A percentile compares a stretch with the other conserved stretches of the same genome.
Evolutionary conservation across 2,797 vertebrate genomes (phyloP).

Genomic region (Rhyacichthys aspro): DNA sequence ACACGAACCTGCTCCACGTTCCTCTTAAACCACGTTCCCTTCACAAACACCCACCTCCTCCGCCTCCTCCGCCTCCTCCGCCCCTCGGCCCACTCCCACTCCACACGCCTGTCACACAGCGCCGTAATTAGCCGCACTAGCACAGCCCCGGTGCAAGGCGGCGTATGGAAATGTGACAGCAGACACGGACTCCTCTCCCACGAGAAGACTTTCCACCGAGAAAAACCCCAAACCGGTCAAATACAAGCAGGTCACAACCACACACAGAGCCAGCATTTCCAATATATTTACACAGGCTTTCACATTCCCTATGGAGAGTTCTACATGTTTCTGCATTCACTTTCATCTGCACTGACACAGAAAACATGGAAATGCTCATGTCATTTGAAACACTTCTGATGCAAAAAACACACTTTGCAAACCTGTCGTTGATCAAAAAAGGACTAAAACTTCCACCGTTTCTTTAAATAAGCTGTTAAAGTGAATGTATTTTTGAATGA

Average conservation of each 20-base stretch:
- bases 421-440: no score
- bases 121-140: slow-evolving; percentile 70
- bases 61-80: not conserved
- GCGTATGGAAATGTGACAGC: slow-evolving; percentile 77
- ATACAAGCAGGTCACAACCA: slow-evolving; percentile 18
- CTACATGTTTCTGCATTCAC: no score
- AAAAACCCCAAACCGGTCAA: slow-evolving; percentile 40
- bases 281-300: no score
- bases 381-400: no score
- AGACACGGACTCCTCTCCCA: slow-evolving; percentile 57
- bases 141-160: slow-evolving; percentile 57
- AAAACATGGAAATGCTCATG: no score
- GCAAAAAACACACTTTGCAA: no score
- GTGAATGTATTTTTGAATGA: no score
- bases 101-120: slow-evolving; percentile 66
- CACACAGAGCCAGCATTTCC: slow-evolving; percentile 13
- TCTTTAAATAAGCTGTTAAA: no score
- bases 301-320: no score
- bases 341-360: no score
- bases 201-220: slow-evolving; percentile 21
- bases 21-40: no score
- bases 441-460: no score
- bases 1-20: not conserved
- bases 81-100: slow-evolving; percentile 47
- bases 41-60: not conserved